phyloP scores from a whole-genome alignment of 2,888 invertebrate species.

The Tiphia femorata region DNA sequence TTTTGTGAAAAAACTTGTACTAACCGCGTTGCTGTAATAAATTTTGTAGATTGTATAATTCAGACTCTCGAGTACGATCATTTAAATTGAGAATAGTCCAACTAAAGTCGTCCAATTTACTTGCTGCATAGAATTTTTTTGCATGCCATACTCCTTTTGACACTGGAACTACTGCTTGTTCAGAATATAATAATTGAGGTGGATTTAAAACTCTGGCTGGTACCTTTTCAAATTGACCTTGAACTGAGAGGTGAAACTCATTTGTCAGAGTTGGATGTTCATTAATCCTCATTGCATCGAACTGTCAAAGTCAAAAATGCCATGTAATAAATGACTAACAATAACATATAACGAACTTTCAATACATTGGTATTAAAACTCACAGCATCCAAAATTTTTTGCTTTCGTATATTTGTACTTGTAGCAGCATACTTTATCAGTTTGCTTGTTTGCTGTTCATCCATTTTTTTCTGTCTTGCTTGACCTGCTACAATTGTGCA shows the following conservation, averaged over 20 bases:
- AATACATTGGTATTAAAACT: conserved; percentile 48
- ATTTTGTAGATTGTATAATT: conserved; percentile 47
- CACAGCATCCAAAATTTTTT: conserved; percentile 83
- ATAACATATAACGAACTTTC: background rate
- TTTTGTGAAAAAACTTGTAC: conserved; percentile 11
- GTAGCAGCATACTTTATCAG: conserved; percentile 93
- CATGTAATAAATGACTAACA: background rate
- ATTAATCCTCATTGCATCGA: conserved; percentile 61
- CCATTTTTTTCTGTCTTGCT: conserved; percentile 81
- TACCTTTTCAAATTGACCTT: conserved; percentile 80
- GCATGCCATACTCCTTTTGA: conserved; percentile 70
- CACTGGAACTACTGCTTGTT: conserved; percentile 52
- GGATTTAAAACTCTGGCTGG: conserved; percentile 83
- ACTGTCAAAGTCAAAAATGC: conserved; percentile 46
- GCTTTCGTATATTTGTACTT: conserved; percentile 80
- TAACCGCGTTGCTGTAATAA: conserved; percentile 50
- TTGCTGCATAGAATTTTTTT: conserved; percentile 57
- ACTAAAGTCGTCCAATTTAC: conserved; percentile 40
- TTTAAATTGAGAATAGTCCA: conserved; percentile 71
- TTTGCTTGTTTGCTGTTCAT: conserved; percentile 83
- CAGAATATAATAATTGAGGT: conserved; percentile 80
- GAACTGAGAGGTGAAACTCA: conserved; percentile 87
- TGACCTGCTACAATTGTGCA: conserved; percentile 82
- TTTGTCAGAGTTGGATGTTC: conserved; percentile 72
- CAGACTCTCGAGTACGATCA: conserved; percentile 36